phyloP scores from a whole-genome alignment of 2,888 invertebrate species.

The Altica lythri region DNA sequence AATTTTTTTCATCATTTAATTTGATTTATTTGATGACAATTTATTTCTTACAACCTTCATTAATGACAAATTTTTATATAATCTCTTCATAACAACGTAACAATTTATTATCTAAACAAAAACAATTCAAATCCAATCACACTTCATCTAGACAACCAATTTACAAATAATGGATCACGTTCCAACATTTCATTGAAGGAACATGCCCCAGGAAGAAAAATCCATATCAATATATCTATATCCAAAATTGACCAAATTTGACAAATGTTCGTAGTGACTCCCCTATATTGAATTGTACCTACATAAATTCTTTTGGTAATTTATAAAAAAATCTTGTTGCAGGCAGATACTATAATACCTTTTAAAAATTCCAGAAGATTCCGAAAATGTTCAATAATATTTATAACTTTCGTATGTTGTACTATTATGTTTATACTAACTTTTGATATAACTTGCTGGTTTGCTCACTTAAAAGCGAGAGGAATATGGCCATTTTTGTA shows the following conservation, averaged over 20 bases:
- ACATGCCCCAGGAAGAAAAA: background rate
- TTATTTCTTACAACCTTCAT: too few species aligned
- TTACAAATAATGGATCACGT: too few species aligned
- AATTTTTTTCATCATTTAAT: too few species aligned
- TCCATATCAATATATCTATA: background rate
- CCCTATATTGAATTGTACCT: background rate
- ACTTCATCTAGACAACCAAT: too few species aligned
- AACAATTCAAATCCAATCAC: too few species aligned
- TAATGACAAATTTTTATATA: too few species aligned
- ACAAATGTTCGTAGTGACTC: background rate
- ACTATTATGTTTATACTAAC: constrained; percentile 24
- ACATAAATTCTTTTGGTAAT: background rate
- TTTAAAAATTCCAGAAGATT: constrained; percentile 24
- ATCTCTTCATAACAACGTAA: too few species aligned
- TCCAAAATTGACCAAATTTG: background rate
- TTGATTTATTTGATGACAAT: too few species aligned
- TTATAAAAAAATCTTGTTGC: constrained; percentile 12
- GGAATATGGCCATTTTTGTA: constrained; percentile 51
- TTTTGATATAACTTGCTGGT: constrained; percentile 37
- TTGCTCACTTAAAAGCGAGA: background rate
- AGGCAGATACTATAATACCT: constrained; percentile 39
- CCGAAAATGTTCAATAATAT: constrained; percentile 29
- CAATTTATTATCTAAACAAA: too few species aligned
- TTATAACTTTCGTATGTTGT: constrained; percentile 25
- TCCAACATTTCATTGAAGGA: too few species aligned